These are phyloP conservation scores for Astyanax mexicanus DNA, from an alignment of 2,797 vertebrate genomes.

Conservation along the genomic window DNA sequence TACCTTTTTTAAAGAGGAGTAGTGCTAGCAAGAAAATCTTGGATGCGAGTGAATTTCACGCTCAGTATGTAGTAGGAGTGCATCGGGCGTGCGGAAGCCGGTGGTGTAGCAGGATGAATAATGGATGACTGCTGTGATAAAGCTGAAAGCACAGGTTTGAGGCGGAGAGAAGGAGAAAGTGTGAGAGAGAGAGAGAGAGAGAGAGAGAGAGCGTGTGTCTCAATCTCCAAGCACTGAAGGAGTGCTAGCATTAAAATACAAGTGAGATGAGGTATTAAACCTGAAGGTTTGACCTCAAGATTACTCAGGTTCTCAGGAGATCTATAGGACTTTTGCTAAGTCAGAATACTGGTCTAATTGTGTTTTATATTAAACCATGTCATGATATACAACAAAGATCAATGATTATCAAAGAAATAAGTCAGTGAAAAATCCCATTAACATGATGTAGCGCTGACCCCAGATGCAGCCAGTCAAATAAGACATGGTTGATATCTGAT, in stretches of 20 bases:
- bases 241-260: background rate
- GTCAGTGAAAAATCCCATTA: no score
- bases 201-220: background rate
- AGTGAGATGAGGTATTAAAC: background rate
- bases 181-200: background rate
- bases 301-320: background rate
- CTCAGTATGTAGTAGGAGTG: slow-evolving; percentile 19
- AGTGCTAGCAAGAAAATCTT: background rate
- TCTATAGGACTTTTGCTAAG: background rate
- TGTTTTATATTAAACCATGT: no score
- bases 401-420: no score
- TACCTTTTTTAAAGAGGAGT: background rate
- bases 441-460: no score
- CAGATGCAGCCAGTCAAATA: no score
- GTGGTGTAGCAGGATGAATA: slow-evolving; percentile 1
- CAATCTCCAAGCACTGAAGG: background rate
- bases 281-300: background rate
- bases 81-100: background rate
- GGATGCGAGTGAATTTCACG: slow-evolving; percentile 9
- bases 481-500: no score
- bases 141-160: background rate
- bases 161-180: background rate
- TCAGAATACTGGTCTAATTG: background rate
- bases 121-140: slow-evolving; percentile 12
- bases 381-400: no score